Evolutionary conservation across 1,140 invertebrate genomes (phyloP).

Genomic region (Zaprionus inermis): DNA sequence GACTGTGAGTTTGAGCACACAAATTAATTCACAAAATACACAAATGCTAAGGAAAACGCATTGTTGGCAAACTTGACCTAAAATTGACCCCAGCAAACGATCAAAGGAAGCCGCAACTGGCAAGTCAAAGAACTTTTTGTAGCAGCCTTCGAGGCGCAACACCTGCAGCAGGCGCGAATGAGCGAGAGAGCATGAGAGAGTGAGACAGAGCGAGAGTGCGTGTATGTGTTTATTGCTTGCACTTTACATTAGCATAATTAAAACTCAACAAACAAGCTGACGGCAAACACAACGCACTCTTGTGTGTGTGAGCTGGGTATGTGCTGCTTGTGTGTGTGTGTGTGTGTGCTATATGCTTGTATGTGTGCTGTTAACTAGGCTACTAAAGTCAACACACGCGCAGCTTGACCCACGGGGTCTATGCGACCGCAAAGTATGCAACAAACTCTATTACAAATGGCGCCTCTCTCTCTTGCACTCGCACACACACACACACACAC

Average conservation of each 20-base stretch:
- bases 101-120: constrained; percentile 21
- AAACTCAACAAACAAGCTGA: constrained; percentile 62
- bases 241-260: constrained; percentile 82
- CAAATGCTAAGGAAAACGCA: constrained; percentile 26
- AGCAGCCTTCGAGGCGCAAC: constrained; percentile 46
- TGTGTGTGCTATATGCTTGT: constrained; percentile 7
- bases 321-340: background rate
- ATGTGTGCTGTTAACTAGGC: constrained; percentile 58
- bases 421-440: constrained; percentile 64
- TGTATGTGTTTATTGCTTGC: constrained; percentile 39
- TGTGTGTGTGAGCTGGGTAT: constrained; percentile 8
- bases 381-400: constrained; percentile 61
- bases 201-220: background rate
- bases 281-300: constrained; percentile 44
- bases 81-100: constrained; percentile 22
- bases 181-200: background rate
- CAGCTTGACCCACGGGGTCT: constrained; percentile 64
- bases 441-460: constrained; percentile 62
- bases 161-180: constrained; percentile 26
- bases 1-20: constrained; percentile 18
- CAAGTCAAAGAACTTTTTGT: constrained; percentile 49
- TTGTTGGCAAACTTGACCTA: constrained; percentile 41
- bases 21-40: constrained; percentile 57
- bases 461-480: background rate
- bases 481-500: constrained; percentile 12